These are phyloP conservation scores for Coenobita brevimanus DNA, from an alignment of 1,140 invertebrate genomes.

Conservation along the genomic window DNA sequence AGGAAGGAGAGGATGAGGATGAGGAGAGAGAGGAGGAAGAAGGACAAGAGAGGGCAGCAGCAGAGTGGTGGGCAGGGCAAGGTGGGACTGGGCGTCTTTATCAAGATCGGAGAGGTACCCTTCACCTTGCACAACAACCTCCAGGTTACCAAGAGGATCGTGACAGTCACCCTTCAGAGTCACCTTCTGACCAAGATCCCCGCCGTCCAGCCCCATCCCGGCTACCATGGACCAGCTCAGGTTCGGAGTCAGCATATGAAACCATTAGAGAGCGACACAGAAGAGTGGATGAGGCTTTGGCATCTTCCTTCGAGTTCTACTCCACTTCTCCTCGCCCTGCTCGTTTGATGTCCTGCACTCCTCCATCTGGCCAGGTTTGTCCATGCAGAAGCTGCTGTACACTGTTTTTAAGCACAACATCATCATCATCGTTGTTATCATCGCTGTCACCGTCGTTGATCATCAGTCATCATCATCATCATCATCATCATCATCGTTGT, in stretches of 20 bases:
- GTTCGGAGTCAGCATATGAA: constrained; percentile 59
- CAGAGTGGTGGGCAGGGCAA: background rate
- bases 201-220: background rate
- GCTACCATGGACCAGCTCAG: constrained; percentile 53
- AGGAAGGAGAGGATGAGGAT: constrained; percentile 10
- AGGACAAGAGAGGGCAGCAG: background rate
- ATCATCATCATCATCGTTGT: too few relatives aligned
- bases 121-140: constrained; percentile 57
- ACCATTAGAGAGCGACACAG: constrained; percentile 58
- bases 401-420: too few relatives aligned
- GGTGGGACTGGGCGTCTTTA: constrained; percentile 42
- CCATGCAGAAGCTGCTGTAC: too few relatives aligned
- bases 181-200: constrained; percentile 48
- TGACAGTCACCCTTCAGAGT: constrained; percentile 62
- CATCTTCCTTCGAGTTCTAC: constrained; percentile 63
- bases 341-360: constrained; percentile 36
- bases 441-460: too few relatives aligned
- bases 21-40: background rate
- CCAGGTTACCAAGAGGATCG: constrained; percentile 48
- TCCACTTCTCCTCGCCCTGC: constrained; percentile 59
- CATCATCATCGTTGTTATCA: too few relatives aligned
- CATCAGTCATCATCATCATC: too few relatives aligned
- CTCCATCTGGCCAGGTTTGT: constrained; percentile 20
- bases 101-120: constrained; percentile 37
- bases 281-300: constrained; percentile 58